Evolutionary conservation across 2,888 invertebrate species (phyloP).

Genomic region (Scrobipalpa costella): DNA sequence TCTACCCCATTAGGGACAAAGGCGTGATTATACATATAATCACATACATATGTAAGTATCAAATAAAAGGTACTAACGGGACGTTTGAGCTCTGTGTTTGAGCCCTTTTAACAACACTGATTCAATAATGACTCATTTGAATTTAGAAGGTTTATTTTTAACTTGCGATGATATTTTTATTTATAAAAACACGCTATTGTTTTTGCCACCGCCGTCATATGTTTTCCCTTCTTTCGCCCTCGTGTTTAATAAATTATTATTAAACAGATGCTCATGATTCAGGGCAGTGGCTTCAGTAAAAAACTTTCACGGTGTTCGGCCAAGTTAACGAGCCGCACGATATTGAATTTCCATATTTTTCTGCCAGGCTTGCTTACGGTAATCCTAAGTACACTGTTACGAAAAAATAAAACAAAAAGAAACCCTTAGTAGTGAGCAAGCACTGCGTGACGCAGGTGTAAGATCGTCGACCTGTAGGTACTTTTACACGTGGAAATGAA

Average conservation of each 20-base stretch:
- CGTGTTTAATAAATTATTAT: background rate
- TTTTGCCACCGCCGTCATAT: background rate
- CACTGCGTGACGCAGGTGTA: constrained; percentile 53
- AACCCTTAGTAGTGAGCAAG: constrained; percentile 35
- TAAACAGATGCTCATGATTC: constrained; percentile 13
- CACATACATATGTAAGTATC: no score
- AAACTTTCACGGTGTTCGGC: constrained; percentile 42
- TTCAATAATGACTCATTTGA: no score
- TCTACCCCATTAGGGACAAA: no score
- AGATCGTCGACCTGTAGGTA: constrained; percentile 23
- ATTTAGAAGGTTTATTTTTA: no score
- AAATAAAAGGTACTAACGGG: no score
- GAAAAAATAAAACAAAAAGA: constrained; percentile 13
- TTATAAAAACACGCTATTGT: no score
- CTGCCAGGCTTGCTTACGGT: constrained; percentile 37
- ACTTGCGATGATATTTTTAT: no score
- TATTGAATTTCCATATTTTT: constrained; percentile 41
- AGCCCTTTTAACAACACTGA: no score
- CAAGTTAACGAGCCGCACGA: constrained; percentile 44
- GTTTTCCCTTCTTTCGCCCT: no score
- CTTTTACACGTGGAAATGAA: constrained; percentile 17
- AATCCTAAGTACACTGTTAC: constrained; percentile 27
- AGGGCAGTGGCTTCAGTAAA: background rate
- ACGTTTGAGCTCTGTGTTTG: no score
- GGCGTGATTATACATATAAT: no score